Percentiles rank a stretch among this genome's conserved stretches.
phyloP scores from a whole-genome alignment of 2,113 vertebrate species.

The Spilogale gracilis region DNA sequence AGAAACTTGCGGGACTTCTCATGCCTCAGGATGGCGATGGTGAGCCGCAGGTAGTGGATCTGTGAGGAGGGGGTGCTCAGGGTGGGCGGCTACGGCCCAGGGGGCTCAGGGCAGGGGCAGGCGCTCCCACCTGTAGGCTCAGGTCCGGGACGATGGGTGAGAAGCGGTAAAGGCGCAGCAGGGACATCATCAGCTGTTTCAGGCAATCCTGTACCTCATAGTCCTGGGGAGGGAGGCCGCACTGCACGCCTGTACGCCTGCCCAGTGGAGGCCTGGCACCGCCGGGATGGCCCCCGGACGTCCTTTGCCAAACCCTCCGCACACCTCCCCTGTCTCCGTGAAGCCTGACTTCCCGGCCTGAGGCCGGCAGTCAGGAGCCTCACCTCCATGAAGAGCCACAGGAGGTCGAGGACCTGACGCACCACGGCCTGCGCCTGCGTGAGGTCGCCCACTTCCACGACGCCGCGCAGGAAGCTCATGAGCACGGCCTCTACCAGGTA shows the following conservation, averaged over 20 bases:
- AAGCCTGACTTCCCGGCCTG: neutral
- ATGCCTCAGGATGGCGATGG: conserved; percentile 95
- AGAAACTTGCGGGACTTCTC: conserved; percentile 98
- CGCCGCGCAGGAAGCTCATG: conserved; percentile 95
- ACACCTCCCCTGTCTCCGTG: fast-evolving
- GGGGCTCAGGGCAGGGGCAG: neutral
- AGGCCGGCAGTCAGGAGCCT: conserved; percentile 41
- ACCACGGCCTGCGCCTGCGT: conserved; percentile 94
- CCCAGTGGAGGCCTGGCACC: fast-evolving
- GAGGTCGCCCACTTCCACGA: conserved; percentile 93
- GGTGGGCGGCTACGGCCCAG: neutral
- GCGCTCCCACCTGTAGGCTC: conserved; percentile 93
- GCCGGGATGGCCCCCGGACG: fast-evolving
- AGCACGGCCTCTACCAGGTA: conserved; percentile 98
- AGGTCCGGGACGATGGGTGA: conserved; percentile 98
- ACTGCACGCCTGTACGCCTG: fast-evolving
- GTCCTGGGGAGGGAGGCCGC: conserved; percentile 88
- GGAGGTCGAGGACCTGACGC: conserved; percentile 95
- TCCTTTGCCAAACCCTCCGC: neutral
- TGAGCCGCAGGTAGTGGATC: conserved; percentile 97
- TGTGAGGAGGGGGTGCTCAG: conserved; percentile 83
- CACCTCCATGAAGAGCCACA: conserved; percentile 99
- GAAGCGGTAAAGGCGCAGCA: conserved; percentile 97
- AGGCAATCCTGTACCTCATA: conserved; percentile 97
- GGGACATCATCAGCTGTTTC: conserved; percentile 98